Evolutionary conservation across 2,797 vertebrate genomes (phyloP), one percentile per base, ranked within the genome.

Genomic region (Catamblyrhynchus diadema): DNA sequence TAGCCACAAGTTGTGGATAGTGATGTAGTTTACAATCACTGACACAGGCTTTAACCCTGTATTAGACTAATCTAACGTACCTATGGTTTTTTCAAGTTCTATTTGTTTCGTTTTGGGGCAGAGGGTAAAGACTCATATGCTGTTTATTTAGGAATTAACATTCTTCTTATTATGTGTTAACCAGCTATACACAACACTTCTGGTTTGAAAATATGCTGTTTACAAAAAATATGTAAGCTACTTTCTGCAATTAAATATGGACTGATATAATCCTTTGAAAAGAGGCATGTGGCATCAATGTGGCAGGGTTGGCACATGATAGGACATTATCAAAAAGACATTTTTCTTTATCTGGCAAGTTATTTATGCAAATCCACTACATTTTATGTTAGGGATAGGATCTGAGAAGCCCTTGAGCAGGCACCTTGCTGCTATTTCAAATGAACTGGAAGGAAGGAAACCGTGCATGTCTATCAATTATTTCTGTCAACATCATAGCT

Each of bases 191-290:
- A 89, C 84, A 97, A 93, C 93, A 94, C 71, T 95, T 97, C 91
- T 97, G 94, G 51, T 96, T 91, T 72, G 83, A 92, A 96, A 97
- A 96, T 95, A 94, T 95, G 92, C 88, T 97, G 91, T 94, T 96
- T 96, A 93, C 86, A 81, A 95, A 81, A 95, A 96, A 97, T 95
- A 94, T 41, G 73, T 85, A 85, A 86, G 54, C 39, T 91, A 74
- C 84, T 93, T 95, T 88, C 69, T 88, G 81, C 81, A 89, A 75
- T 83, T 89, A 95, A 95, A 89, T 93, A 89, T 83, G 90, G 54
- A 61, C 86, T 78, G 84, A 88, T 94, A 91, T 14, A 91, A 91
- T 95, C 20, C 47, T 95, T 89, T 84, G 72, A 89, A 91, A 96
- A 90, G 69, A 95, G 67, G 65, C 88, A 86, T 90, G 89, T 92